A percentile compares a stretch with the other conserved stretches of the same genome.
These are phyloP conservation scores for Morpho helenor DNA, from an alignment of 2,888 invertebrate genomes.

Conservation along the genomic window DNA sequence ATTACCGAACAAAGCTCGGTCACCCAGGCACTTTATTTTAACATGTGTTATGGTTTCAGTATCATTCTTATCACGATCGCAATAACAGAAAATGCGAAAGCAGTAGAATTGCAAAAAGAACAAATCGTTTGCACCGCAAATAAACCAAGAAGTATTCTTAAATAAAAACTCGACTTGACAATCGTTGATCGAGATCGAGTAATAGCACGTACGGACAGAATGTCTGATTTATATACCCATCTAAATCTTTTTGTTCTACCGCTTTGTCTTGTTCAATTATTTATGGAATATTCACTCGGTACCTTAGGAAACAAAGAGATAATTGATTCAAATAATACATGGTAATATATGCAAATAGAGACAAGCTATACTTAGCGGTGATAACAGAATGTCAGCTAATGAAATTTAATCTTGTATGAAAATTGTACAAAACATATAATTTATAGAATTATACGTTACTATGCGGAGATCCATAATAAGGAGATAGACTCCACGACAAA, in stretches of 20 bases:
- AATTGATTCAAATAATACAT: slow-evolving; percentile 13
- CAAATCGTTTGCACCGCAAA: slow-evolving; percentile 28
- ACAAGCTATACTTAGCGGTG: slow-evolving; percentile 15
- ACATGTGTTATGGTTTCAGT: too few species aligned
- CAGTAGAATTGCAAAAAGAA: slow-evolving; percentile 35
- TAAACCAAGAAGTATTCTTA: slow-evolving; percentile 33
- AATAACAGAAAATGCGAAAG: slow-evolving; percentile 19
- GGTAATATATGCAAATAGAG: slow-evolving; percentile 17
- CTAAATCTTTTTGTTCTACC: slow-evolving; percentile 18
- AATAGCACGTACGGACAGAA: slow-evolving; percentile 12
- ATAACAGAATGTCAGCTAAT: slow-evolving; percentile 10
- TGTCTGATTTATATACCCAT: slow-evolving; percentile 17
- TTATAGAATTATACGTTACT: too few species aligned
- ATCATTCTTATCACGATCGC: slow-evolving; percentile 25
- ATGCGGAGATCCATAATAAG: too few species aligned
- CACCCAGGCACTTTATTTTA: too few species aligned
- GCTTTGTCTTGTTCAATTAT: slow-evolving; percentile 21
- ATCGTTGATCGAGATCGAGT: slow-evolving; percentile 24
- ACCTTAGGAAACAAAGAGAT: slow-evolving; percentile 19
- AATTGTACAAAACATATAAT: not conserved
- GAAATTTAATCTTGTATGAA: not conserved
- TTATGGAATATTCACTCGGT: slow-evolving; percentile 3
- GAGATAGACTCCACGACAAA: too few species aligned
- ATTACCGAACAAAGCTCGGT: too few species aligned
- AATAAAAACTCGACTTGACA: slow-evolving; percentile 35